phyloP scores from a whole-genome alignment of 92 coral and sea anemone genomes.

The Porites rus region DNA sequence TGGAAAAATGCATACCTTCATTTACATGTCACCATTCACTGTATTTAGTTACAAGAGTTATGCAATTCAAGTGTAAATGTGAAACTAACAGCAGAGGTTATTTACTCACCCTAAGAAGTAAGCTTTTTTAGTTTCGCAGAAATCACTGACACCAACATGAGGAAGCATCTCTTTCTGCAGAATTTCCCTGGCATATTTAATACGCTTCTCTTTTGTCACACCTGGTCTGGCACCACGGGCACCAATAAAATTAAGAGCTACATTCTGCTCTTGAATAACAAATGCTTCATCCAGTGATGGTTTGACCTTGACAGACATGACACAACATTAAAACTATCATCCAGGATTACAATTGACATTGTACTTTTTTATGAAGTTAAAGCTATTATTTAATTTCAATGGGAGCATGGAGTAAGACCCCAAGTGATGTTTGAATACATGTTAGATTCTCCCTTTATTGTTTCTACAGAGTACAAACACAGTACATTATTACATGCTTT shows the following conservation, averaged over 20 bases:
- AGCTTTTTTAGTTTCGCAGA: conserved; percentile 99
- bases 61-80: too few species aligned
- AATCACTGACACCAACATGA: conserved; percentile 99
- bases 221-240: conserved; percentile 99
- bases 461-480: too few species aligned
- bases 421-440: too few species aligned
- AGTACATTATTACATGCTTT: too few species aligned
- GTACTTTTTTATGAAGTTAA: too few species aligned
- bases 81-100: neutral
- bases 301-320: conserved; percentile 70
- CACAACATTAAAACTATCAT: neutral
- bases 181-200: conserved; percentile 96
- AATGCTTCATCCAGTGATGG: conserved; percentile 99
- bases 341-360: neutral
- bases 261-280: conserved; percentile 98
- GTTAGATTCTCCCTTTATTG: too few species aligned
- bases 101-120: conserved; percentile 93
- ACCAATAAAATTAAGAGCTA: conserved; percentile 97
- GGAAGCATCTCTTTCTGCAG: conserved; percentile 99
- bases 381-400: too few species aligned
- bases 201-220: conserved; percentile 95
- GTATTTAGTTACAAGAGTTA: too few species aligned
- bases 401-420: too few species aligned
- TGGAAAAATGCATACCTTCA: too few species aligned
- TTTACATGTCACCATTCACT: too few species aligned